Percentiles rank a stretch among this genome's conserved stretches.
Evolutionary conservation across 2,888 invertebrate species (phyloP).

Genomic region (Ophraella communa): DNA sequence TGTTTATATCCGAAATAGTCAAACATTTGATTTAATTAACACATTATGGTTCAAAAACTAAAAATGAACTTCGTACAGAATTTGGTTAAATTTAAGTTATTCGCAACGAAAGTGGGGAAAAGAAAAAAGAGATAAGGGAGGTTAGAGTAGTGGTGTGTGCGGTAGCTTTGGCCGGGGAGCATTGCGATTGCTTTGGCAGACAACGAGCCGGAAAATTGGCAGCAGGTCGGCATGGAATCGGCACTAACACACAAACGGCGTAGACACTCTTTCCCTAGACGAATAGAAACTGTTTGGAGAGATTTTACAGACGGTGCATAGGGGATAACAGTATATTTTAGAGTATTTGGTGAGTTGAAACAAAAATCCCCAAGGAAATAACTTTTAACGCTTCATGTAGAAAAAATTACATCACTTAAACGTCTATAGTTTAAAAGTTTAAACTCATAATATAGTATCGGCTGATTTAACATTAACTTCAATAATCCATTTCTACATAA

Average conservation of each 20-base stretch:
- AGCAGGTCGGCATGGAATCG: slow-evolving; percentile 18
- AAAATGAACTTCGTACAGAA: background rate
- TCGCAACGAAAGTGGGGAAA: background rate
- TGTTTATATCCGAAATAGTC: too few species aligned
- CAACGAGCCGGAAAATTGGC: slow-evolving; percentile 56
- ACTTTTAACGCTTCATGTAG: background rate
- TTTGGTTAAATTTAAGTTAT: background rate
- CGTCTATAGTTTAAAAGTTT: too few species aligned
- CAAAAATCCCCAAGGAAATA: background rate
- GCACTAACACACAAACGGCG: background rate
- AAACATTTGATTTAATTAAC: too few species aligned
- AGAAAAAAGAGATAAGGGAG: background rate
- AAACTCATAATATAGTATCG: too few species aligned
- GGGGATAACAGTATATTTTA: background rate
- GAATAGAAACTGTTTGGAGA: background rate
- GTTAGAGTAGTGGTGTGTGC: slow-evolving; percentile 31
- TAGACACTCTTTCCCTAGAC: background rate
- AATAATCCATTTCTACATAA: too few species aligned
- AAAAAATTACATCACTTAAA: background rate
- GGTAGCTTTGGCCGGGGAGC: slow-evolving; percentile 45
- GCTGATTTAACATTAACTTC: too few species aligned
- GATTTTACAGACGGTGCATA: background rate
- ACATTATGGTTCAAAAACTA: background rate
- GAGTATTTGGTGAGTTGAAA: background rate
- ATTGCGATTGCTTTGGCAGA: slow-evolving; percentile 52